Evolutionary conservation across 2,888 invertebrate species (phyloP).

Genomic region (Xestobium rufovillosum): DNA sequence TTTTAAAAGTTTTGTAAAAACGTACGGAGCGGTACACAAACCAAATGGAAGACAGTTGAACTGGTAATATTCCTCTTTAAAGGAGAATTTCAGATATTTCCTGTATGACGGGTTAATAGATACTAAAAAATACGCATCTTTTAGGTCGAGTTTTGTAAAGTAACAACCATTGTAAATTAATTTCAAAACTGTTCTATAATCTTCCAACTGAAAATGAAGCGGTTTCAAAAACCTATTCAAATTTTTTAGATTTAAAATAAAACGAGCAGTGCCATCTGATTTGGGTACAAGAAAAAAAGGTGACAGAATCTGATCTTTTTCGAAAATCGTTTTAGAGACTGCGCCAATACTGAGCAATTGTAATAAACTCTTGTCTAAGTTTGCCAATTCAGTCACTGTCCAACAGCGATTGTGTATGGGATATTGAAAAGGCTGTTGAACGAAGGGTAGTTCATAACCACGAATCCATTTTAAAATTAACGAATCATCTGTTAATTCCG

Average conservation of each 20-base stretch:
- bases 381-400: too few relatives aligned
- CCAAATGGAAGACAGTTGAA: constrained; percentile 21
- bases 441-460: constrained; percentile 6
- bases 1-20: constrained; percentile 23
- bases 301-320: constrained; percentile 15
- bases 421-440: constrained; percentile 4
- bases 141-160: constrained; percentile 14
- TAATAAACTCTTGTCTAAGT: too few relatives aligned
- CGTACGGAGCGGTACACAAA: constrained; percentile 16
- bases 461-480: constrained; percentile 6
- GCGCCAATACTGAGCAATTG: constrained; percentile 12
- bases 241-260: constrained; percentile 16
- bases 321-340: constrained; percentile 6
- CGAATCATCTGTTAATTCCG: constrained; percentile 1
- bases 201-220: constrained; percentile 26
- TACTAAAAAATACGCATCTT: constrained; percentile 20
- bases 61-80: constrained; percentile 18
- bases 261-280: constrained; percentile 6
- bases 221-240: constrained; percentile 20
- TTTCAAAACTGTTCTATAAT: constrained; percentile 9
- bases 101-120: constrained; percentile 18
- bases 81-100: constrained; percentile 25
- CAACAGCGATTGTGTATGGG: too few relatives aligned
- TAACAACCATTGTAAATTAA: constrained; percentile 4
- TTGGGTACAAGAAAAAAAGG: constrained; percentile 14